Base-by-base conservation (phyloP, 1,140 invertebrate genomes). In the Zaprionus gabonicus region DNA sequence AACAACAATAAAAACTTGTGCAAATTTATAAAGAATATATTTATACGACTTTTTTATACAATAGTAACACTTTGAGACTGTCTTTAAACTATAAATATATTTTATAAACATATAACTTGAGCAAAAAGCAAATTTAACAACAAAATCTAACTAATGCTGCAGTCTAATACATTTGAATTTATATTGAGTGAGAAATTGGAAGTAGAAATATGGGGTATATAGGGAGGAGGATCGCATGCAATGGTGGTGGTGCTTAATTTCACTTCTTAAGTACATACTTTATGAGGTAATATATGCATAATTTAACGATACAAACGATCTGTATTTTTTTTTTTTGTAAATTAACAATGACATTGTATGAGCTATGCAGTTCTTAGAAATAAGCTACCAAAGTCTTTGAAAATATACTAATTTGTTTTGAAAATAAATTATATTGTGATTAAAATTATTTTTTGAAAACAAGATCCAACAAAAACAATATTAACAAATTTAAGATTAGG, bases 251-350 rank as follows among this genome's bases (percentile, higher is more conserved):
- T 67, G 58, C 62, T 59, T 72, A 65, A 66, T 71, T 69, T 78
- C 72, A 62, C 71, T 59, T 71, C 60, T 85, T 84, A 84, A 84
- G 82, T 85, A 85, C 82, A 65, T 72, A 70, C 57, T 79, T 70
- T 53, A 79, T 69, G 75, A 85, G 79, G 82, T 81, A 82, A 82
- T 74, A 73, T 49, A 66, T 63, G 51, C 46, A 65, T 67, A 69
- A 62, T 59, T 56, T 58, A 56, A 64, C 53, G 41, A 58, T 56
- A 73, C n/a, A 23, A 71, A 25, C 57, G 46, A 44, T 70, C 13
- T 64, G 25, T 55, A 53, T 12, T 69, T 12, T 60, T 69, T 12
- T 60, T 12, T 44, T 51, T 56, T 56, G 20, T 53, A 51, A 51
- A 44, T 38, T 23, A 23, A 23, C 44, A 62, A 62, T 53, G n/a